Evolutionary conservation across 2,888 invertebrate species (phyloP).

Genomic region (Pollenia labialis): DNA sequence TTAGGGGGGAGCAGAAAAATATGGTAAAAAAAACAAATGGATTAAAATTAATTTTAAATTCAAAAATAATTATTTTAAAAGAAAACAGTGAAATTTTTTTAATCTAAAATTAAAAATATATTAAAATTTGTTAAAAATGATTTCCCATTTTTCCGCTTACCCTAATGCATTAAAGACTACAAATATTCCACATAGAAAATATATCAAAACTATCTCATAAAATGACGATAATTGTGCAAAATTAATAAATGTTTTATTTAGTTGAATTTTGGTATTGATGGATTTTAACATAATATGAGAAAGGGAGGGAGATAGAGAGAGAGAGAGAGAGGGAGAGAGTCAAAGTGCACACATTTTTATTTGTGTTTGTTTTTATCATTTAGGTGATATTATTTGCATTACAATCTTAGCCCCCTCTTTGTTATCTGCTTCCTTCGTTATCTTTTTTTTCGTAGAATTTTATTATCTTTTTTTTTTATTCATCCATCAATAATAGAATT

Average conservation of each 20-base stretch:
- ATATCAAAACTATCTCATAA: neutral
- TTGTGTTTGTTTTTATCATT: neutral
- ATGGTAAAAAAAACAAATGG: too few species aligned
- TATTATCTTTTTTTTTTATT: conserved; percentile 20
- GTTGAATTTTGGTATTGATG: conserved; percentile 39
- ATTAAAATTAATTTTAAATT: too few species aligned
- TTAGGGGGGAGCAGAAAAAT: too few species aligned
- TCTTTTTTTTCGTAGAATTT: neutral
- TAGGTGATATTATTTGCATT: neutral
- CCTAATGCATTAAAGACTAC: neutral
- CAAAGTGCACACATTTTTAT: too few species aligned
- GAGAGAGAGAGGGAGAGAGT: too few species aligned
- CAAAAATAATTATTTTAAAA: neutral
- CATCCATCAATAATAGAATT: conserved; percentile 21
- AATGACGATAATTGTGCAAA: conserved; percentile 32
- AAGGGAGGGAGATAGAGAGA: neutral
- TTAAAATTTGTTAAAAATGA: neutral
- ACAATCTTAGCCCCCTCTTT: neutral
- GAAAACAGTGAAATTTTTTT: neutral
- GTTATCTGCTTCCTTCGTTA: neutral
- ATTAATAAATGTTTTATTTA: conserved; percentile 8
- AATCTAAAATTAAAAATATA: neutral
- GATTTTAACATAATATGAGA: neutral
- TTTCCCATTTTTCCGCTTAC: neutral
- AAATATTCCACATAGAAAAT: neutral